Base-by-base conservation (phyloP, 2,888 invertebrate genomes). In the Steinernema carpocapsae region DNA sequence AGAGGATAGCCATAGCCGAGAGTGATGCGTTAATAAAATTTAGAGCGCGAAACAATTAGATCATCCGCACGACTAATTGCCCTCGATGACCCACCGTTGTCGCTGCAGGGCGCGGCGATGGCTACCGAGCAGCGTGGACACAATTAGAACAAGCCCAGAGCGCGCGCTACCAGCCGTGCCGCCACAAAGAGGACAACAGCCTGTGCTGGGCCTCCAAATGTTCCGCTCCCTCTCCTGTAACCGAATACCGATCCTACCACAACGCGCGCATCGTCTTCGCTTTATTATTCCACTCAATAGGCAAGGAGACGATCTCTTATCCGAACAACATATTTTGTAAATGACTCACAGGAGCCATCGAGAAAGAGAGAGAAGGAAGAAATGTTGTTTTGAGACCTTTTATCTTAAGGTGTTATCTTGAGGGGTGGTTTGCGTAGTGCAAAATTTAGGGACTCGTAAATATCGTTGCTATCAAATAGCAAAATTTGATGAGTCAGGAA, bases 11-110 rank as follows among this genome's bases (percentile, higher is more conserved):
- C 64, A 64, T 64, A 7, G 64, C 64, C 64, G 64, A 64, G 64
- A 64, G 64, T 64, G 64, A 64, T 64, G 64, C 37, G 64, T 64
- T 64, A 64, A 64, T 64, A 32, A 64, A 29, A 64, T 64, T 64
- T 64, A 56, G 56, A 24, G 56, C 56, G 56, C 64, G 64, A 22
- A 64, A 26, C 32, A 64, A 64, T 64, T 64, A 29, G 64, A 64
- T 64, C 32, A 64, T 64, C 64, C n/a, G 14, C 37, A 37, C 7
- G 2, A 64, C 64, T 64, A 64, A 64, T 64, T 64, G 64, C 64
- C 48, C 7, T 14, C n/a, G n/a, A 17, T 3, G n/a, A 48, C 19
- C n/a, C 32, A 32, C 29, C 64, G 64, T 32, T 22, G 22, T 24
- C 56, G 14, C 22, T 26, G 56, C 56, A 56, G 24, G 19, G 51